These are phyloP conservation scores for Lontra canadensis DNA, from an alignment of 2,113 vertebrate genomes.

Conservation along the genomic window DNA sequence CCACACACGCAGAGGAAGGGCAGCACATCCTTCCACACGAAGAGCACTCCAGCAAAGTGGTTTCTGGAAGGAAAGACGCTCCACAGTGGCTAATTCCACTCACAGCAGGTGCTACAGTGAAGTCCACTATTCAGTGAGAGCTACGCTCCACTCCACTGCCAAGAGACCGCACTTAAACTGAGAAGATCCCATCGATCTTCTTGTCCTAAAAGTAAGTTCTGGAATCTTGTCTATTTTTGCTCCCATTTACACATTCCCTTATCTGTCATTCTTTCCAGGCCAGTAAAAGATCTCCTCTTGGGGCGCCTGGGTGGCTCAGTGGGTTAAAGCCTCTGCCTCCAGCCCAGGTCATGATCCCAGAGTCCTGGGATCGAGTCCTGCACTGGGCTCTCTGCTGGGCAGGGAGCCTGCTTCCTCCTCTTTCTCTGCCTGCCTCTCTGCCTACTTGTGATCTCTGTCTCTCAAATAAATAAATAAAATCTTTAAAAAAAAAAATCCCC, in stretches of 20 bases:
- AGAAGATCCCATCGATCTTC: background rate
- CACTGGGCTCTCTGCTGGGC: too few species aligned
- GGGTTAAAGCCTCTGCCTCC: too few species aligned
- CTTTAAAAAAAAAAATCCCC: background rate
- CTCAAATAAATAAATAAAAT: too few species aligned
- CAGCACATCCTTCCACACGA: background rate
- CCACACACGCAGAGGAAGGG: background rate
- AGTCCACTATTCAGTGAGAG: background rate
- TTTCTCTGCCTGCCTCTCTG: too few species aligned
- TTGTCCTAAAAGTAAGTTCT: background rate
- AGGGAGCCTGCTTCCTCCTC: too few species aligned
- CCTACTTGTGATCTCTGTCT: too few species aligned
- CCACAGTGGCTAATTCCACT: background rate
- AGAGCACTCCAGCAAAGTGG: slow-evolving; percentile 45
- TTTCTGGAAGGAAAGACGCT: background rate
- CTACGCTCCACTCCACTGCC: background rate
- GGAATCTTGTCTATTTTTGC: background rate
- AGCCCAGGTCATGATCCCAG: too few species aligned
- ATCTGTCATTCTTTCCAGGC: background rate
- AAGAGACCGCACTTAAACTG: background rate
- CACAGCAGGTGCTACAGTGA: background rate
- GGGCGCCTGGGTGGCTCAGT: too few species aligned
- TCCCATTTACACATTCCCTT: background rate
- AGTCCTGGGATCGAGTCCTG: too few species aligned
- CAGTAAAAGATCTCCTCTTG: background rate